Base-by-base conservation (phyloP, 2,113 vertebrate species). In the Malurus melanocephalus region DNA sequence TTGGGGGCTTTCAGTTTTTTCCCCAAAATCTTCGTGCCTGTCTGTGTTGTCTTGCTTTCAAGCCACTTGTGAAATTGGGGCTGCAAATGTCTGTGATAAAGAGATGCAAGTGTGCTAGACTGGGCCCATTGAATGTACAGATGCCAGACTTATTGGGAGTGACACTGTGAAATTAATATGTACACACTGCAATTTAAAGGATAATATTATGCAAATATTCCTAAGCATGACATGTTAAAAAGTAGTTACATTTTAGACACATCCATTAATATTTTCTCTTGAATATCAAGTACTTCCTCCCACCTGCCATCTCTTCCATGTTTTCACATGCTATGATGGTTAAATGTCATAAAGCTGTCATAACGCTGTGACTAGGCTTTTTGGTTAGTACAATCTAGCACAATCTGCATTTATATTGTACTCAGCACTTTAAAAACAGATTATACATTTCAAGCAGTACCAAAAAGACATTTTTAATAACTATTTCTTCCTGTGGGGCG, bases 131-230 rank as follows among this genome's bases (percentile, higher is more conserved):
- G 49, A 80, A 74, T 65, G 61, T 93, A 81, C 61, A 78, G 66
- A 79, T 90, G 55, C 59, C 71, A 95, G 81, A 73, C 40, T 87
- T 69, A 66, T 1, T 80, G 60, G 45, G 33, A 85, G 61, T 77
- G 81, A 92, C 64, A 85, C 35, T 80, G 62, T 75, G 75, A 89
- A 85, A 92, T 84, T 78, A 88, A 72, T 84, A 59, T 56, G 62
- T 91, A 91, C 77, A 79, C 74, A 60, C 51, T 79, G 71, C 71
- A 87, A 64, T 91, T 81, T 90, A 85, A 93, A 90, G 66, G 59
- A 81, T 86, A 90, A 91, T 72, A 79, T 90, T 88, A 93, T 92
- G 90, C 88, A 93, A 94, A 91, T 94, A 93, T 93, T 93, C 80
- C 46, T 72, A 86, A 88, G 62, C 57, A 78, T 60, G 80, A 74